These are phyloP conservation scores for Stenchaetothrips biformis DNA, from an alignment of 2,888 invertebrate species.

Conservation along the genomic window DNA sequence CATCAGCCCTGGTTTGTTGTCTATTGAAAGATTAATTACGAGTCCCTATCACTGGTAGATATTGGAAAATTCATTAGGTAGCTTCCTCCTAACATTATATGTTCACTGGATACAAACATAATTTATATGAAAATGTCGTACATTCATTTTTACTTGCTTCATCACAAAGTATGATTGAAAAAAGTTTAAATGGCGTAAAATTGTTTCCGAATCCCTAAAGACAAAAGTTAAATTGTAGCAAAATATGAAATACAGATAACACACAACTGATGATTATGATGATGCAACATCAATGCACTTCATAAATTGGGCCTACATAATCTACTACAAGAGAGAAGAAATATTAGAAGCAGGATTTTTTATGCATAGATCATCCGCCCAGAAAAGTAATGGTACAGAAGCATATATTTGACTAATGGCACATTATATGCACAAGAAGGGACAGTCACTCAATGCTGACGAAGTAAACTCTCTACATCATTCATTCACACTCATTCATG, in stretches of 20 bases:
- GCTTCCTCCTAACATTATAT: background rate
- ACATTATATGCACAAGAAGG: background rate
- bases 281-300: too few relatives aligned
- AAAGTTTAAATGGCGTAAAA: background rate
- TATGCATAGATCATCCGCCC: too few relatives aligned
- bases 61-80: background rate
- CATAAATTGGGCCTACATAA: too few relatives aligned
- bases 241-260: background rate
- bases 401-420: background rate
- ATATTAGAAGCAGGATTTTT: too few relatives aligned
- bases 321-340: too few relatives aligned
- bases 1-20: background rate
- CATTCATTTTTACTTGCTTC: background rate
- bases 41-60: background rate
- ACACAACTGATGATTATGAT: background rate
- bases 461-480: background rate
- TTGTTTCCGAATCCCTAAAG: background rate
- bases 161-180: background rate
- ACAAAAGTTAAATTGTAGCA: background rate
- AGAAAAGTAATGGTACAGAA: background rate
- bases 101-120: background rate
- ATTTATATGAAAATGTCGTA: background rate
- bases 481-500: background rate
- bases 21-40: background rate
- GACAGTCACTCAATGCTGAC: background rate